Evolutionary conservation across 2,888 invertebrate species (phyloP).

Genomic region (Cordilura impudica): DNA sequence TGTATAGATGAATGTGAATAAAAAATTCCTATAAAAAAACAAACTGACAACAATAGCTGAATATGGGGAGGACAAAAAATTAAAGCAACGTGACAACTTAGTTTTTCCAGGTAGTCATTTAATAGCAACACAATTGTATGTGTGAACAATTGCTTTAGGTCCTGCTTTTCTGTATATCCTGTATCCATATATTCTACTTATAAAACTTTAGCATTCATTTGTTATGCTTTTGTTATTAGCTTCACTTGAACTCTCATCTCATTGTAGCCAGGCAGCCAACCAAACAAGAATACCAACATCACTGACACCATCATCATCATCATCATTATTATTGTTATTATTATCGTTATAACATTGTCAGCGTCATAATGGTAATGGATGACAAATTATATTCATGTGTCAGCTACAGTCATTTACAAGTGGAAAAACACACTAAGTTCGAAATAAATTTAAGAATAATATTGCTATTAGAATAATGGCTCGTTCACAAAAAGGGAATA

Average conservation of each 20-base stretch:
- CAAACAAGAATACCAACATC: neutral
- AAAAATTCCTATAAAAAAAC: too few relatives aligned
- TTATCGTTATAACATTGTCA: constrained; percentile 7
- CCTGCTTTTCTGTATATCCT: neutral
- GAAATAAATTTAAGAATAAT: too few relatives aligned
- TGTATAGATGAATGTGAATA: too few relatives aligned
- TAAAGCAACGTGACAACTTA: neutral
- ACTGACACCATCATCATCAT: neutral
- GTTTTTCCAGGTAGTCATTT: neutral
- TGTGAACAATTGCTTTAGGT: neutral
- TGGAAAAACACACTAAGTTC: neutral
- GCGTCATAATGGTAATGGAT: constrained; percentile 33
- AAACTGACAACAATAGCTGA: neutral
- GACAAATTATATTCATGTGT: constrained; percentile 37
- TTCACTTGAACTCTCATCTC: constrained; percentile 2
- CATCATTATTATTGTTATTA: neutral
- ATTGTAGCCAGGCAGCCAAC: neutral
- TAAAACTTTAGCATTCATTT: constrained; percentile 2
- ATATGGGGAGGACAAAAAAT: neutral
- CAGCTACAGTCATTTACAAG: neutral
- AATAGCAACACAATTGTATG: too few relatives aligned
- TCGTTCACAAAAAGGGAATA: too few relatives aligned
- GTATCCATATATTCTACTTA: neutral
- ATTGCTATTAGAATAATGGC: too few relatives aligned
- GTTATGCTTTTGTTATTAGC: constrained; percentile 24